A percentile compares a stretch with the other conserved stretches of the same genome.
phyloP scores from a whole-genome alignment of 2,888 invertebrate species.

The Scaptomyza parva region DNA sequence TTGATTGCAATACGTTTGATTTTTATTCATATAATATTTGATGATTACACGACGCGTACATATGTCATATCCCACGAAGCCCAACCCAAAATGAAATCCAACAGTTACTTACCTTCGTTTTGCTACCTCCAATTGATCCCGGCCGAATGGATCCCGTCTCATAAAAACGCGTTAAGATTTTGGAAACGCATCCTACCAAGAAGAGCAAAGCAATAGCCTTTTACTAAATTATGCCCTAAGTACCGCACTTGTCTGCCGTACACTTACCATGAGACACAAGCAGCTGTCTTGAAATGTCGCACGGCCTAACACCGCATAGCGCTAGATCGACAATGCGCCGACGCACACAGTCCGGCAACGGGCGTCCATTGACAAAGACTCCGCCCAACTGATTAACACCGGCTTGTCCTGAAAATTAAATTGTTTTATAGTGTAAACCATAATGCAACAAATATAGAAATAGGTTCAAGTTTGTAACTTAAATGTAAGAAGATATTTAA shows the following conservation, averaged over 20 bases:
- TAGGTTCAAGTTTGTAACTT: too few species aligned
- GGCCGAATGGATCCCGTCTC: slow-evolving; percentile 98
- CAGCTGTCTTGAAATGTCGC: slow-evolving; percentile 97
- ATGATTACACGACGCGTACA: slow-evolving; percentile 69
- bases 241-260: slow-evolving; percentile 17
- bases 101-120: slow-evolving; percentile 92
- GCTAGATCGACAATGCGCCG: slow-evolving; percentile 97
- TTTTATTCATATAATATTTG: slow-evolving; percentile 72
- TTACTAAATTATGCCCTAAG: slow-evolving; percentile 4
- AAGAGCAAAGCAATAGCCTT: slow-evolving; percentile 13
- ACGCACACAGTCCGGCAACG: slow-evolving; percentile 96
- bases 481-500: too few species aligned
- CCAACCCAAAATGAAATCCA: slow-evolving; percentile 2
- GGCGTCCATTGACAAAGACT: slow-evolving; percentile 98
- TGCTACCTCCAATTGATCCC: slow-evolving; percentile 97
- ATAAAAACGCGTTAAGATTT: slow-evolving; percentile 97
- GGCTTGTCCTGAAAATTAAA: slow-evolving; percentile 93
- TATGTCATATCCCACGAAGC: slow-evolving; percentile 55
- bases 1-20: slow-evolving; percentile 77
- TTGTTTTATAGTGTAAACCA: too few species aligned
- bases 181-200: slow-evolving; percentile 93
- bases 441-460: too few species aligned
- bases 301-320: slow-evolving; percentile 96
- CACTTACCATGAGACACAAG: slow-evolving; percentile 94
- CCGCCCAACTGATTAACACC: slow-evolving; percentile 99